Percentiles rank a stretch among this genome's conserved stretches.
phyloP scores from a whole-genome alignment of 1,140 invertebrate genomes.

The Bursaphelenchus mucronatus region DNA sequence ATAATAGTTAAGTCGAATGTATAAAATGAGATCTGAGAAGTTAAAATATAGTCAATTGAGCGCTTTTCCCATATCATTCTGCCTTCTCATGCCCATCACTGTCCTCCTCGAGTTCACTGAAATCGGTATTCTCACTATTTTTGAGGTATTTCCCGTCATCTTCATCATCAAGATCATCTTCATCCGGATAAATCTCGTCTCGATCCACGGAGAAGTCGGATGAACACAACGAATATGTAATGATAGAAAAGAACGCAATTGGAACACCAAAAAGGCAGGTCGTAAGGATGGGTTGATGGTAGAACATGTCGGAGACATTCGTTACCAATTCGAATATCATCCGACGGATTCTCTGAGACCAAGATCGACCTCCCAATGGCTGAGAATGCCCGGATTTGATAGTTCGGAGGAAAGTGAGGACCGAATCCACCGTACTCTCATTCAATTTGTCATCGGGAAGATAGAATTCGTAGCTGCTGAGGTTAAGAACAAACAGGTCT shows the following conservation, averaged over 20 bases:
- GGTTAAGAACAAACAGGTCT: slow-evolving; percentile 77
- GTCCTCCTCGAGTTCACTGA: slow-evolving; percentile 2
- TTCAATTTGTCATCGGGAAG: slow-evolving; percentile 74
- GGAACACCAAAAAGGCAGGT: slow-evolving; percentile 78
- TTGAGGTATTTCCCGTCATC: slow-evolving; percentile 22
- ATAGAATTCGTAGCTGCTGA: slow-evolving; percentile 81
- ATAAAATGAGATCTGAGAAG: background rate
- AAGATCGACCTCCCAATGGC: slow-evolving; percentile 42
- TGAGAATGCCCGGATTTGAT: slow-evolving; percentile 36
- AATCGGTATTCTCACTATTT: slow-evolving; percentile 19
- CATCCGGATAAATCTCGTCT: slow-evolving; percentile 70
- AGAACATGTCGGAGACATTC: slow-evolving; percentile 58
- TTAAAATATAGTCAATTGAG: slow-evolving; percentile 1
- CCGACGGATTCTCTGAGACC: slow-evolving; percentile 40
- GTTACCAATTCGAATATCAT: slow-evolving; percentile 55
- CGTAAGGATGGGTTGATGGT: slow-evolving; percentile 72
- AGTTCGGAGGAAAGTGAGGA: slow-evolving; percentile 58
- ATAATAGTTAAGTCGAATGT: background rate
- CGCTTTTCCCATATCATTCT: slow-evolving; percentile 7
- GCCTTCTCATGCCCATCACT: slow-evolving; percentile 10
- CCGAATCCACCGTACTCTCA: slow-evolving; percentile 54
- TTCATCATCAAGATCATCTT: slow-evolving; percentile 61
- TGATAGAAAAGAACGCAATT: slow-evolving; percentile 78
- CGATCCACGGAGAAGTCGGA: slow-evolving; percentile 86
- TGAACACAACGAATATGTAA: slow-evolving; percentile 87